These are phyloP conservation scores for Blomia tropicalis DNA, from an alignment of 2,888 invertebrate species.

Conservation along the genomic window DNA sequence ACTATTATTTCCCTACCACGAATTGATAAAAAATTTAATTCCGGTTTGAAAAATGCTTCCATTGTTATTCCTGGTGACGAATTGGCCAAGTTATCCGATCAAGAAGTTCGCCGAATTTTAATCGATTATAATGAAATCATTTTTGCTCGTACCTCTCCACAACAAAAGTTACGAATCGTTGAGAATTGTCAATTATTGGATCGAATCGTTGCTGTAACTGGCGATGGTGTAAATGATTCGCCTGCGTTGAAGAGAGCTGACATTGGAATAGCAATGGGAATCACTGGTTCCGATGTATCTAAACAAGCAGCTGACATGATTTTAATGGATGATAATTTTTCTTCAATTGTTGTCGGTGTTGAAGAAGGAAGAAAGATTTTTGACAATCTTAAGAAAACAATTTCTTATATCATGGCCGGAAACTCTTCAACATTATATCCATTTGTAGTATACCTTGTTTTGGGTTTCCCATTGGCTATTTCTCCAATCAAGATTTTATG, in stretches of 20 bases:
- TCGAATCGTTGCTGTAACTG: conserved; percentile 32
- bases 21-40: background rate
- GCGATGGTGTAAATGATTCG: too few species aligned
- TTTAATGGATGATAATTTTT: conserved; percentile 39
- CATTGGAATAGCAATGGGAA: too few species aligned
- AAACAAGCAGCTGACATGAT: too few species aligned
- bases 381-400: conserved; percentile 31
- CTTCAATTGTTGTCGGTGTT: conserved; percentile 39
- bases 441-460: conserved; percentile 36
- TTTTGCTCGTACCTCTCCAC: conserved; percentile 39
- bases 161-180: conserved; percentile 36
- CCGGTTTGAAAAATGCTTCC: background rate
- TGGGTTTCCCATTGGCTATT: conserved; percentile 36
- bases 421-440: conserved; percentile 38
- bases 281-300: too few species aligned
- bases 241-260: too few species aligned
- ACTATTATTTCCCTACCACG: background rate
- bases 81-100: background rate
- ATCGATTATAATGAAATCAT: conserved; percentile 30
- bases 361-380: conserved; percentile 36
- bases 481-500: conserved; percentile 38
- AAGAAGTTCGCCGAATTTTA: background rate
- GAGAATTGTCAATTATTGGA: conserved; percentile 31
- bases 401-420: conserved; percentile 36
- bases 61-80: conserved; percentile 7